A percentile compares a stretch with the other conserved stretches of the same genome.
These are phyloP conservation scores for Myiopsitta monachus DNA, from an alignment of 2,113 vertebrate species.

Conservation along the genomic window DNA sequence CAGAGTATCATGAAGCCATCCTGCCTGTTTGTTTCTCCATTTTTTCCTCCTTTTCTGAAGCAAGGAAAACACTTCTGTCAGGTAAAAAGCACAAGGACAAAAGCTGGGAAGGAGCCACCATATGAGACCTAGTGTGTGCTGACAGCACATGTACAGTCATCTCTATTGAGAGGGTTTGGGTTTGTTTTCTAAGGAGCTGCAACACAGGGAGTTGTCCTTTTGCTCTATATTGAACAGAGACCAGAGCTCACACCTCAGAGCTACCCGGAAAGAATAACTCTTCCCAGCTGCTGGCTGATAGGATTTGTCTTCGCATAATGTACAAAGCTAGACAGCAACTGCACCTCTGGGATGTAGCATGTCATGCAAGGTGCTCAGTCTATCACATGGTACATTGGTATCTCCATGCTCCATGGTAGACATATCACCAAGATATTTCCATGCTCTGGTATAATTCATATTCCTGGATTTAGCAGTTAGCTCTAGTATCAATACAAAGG, in stretches of 20 bases:
- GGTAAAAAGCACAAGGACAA: neutral
- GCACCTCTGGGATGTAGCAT: neutral
- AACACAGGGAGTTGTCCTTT: neutral
- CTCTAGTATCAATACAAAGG: neutral
- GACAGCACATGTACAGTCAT: neutral
- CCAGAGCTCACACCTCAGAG: neutral
- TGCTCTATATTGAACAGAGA: neutral
- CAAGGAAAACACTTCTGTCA: neutral
- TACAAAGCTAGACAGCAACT: neutral
- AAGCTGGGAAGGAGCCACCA: neutral
- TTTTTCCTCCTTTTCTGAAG: neutral
- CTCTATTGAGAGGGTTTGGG: neutral
- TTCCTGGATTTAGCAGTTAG: neutral
- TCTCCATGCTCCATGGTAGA: fast-evolving
- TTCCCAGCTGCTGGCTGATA: neutral
- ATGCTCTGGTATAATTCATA: neutral
- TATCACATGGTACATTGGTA: fast-evolving
- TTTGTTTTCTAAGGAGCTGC: neutral
- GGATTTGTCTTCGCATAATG: neutral
- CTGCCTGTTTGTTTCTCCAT: neutral
- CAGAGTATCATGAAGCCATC: neutral
- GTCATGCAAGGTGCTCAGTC: neutral
- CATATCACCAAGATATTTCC: neutral
- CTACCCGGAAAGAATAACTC: neutral
- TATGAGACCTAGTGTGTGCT: neutral